Evolutionary conservation across 2,888 invertebrate species (phyloP).

Genomic region (Bhutanitis thaidina): DNA sequence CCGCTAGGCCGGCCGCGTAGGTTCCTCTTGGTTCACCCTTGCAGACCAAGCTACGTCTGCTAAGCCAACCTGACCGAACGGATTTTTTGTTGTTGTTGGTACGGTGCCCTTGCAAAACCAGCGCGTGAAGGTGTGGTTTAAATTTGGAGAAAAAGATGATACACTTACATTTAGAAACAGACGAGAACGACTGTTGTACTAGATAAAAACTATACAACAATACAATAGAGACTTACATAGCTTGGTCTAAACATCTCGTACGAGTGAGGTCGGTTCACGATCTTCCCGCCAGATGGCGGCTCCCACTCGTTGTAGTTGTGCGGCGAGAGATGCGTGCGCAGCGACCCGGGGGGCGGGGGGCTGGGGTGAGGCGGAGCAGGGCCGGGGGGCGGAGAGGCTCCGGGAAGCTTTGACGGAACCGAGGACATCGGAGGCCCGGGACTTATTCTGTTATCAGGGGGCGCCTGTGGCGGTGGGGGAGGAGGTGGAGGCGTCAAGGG

Average conservation of each 20-base stretch:
- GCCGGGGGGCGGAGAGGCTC: background rate
- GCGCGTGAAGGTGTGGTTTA: no score
- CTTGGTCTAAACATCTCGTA: slow-evolving; percentile 61
- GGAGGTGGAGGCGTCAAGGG: slow-evolving; percentile 33
- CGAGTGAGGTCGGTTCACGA: slow-evolving; percentile 57
- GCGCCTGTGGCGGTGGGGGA: slow-evolving; percentile 17
- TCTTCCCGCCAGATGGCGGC: slow-evolving; percentile 52
- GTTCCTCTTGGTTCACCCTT: no score
- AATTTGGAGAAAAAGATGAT: no score
- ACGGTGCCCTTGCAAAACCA: no score
- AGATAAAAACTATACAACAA: no score
- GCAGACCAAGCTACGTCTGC: no score
- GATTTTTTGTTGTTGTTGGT: no score
- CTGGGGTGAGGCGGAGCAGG: slow-evolving; percentile 18
- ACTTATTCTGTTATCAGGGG: slow-evolving; percentile 1
- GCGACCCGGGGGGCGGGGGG: slow-evolving; percentile 20
- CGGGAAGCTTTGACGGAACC: background rate
- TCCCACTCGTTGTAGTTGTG: slow-evolving; percentile 65
- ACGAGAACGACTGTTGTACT: no score
- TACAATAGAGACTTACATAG: slow-evolving; percentile 49
- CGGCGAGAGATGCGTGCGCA: slow-evolving; percentile 28
- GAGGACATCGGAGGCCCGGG: background rate
- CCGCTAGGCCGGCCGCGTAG: no score
- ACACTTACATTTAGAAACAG: no score
- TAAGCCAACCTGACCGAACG: no score